Conservation (phyloP, 2,113 vertebrate genomes). For the Cervus canadensis region DNA sequence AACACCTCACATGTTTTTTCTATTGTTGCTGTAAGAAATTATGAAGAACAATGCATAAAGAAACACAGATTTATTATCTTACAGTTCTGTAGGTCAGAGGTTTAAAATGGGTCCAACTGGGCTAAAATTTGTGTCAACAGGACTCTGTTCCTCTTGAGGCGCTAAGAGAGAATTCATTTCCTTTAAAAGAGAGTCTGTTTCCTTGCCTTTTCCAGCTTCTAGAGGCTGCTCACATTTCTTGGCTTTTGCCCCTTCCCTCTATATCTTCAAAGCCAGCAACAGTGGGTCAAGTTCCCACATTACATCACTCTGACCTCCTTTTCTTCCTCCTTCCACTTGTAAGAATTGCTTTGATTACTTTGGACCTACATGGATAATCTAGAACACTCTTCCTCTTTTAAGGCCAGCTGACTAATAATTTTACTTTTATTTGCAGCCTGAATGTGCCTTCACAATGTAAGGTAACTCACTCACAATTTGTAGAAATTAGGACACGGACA, state of each 20-base stretch:
- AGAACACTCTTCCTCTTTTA: background rate
- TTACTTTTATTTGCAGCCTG: background rate
- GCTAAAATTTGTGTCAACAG: background rate
- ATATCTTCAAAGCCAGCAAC: background rate
- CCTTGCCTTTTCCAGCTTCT: background rate
- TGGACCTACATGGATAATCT: background rate
- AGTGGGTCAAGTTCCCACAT: background rate
- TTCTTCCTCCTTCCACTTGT: background rate
- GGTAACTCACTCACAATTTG: background rate
- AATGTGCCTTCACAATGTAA: background rate
- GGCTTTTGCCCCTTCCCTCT: background rate
- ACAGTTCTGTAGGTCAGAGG: background rate
- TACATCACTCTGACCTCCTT: background rate
- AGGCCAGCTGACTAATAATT: background rate
- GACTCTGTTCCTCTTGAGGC: background rate
- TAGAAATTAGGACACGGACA: background rate
- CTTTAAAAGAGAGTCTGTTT: background rate
- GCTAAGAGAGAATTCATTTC: background rate
- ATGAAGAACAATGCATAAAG: background rate
- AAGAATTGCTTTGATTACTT: background rate
- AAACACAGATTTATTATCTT: background rate
- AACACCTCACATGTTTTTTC: background rate
- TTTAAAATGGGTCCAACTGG: background rate
- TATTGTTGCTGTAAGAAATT: background rate
- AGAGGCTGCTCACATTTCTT: background rate